Evolutionary conservation across 2,888 invertebrate genomes (phyloP).

Genomic region (Calliphora vomitoria): DNA sequence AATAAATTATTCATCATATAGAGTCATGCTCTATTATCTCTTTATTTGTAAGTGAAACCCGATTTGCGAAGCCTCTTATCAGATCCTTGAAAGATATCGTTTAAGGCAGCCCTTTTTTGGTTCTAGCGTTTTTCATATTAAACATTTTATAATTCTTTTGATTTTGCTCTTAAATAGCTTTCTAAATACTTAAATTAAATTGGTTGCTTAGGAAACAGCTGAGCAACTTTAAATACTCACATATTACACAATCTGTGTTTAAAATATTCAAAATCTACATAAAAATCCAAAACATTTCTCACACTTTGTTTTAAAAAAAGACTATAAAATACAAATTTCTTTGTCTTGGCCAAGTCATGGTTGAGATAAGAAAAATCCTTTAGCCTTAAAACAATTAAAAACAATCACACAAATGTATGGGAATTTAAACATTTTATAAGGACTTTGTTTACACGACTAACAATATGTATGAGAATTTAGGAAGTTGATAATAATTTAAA

Average conservation of each 20-base stretch:
- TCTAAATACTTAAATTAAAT: too few species aligned
- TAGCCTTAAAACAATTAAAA: constrained; percentile 32
- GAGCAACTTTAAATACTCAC: too few species aligned
- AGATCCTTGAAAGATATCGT: too few species aligned
- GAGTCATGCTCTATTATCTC: too few species aligned
- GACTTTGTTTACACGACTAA: constrained; percentile 6
- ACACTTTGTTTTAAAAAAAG: background rate
- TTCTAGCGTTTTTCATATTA: too few species aligned
- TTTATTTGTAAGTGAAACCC: too few species aligned
- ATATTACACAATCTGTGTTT: background rate
- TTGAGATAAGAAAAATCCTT: constrained; percentile 35
- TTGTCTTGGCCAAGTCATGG: background rate
- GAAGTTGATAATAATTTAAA: constrained; percentile 55
- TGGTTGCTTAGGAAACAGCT: too few species aligned
- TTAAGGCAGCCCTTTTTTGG: too few species aligned
- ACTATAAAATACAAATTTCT: background rate
- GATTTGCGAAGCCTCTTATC: too few species aligned
- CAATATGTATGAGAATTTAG: constrained; percentile 62
- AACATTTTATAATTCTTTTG: too few species aligned
- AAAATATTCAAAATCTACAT: background rate
- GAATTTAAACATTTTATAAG: constrained; percentile 47
- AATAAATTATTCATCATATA: too few species aligned
- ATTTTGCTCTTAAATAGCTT: too few species aligned
- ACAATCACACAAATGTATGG: constrained; percentile 42
- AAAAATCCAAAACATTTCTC: constrained; percentile 23